Percentiles rank a stretch among this genome's conserved stretches.
Conservation (phyloP, 2,888 invertebrate genomes). For the Erpobdella octoculata region DNA sequence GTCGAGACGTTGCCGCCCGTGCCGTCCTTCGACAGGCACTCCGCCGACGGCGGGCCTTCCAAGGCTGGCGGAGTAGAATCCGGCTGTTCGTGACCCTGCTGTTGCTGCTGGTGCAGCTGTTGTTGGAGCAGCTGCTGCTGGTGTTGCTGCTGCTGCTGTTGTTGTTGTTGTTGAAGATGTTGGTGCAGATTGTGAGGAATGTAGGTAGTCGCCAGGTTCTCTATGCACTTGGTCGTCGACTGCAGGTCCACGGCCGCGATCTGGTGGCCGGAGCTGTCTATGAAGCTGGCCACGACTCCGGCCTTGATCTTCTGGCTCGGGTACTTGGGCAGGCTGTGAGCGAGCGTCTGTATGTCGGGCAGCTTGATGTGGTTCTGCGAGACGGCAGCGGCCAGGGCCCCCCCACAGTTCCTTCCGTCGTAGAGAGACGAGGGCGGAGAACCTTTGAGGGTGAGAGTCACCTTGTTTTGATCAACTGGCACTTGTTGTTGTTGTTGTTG, state of each 20-base stretch:
- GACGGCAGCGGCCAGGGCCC: neutral
- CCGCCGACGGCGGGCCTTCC: neutral
- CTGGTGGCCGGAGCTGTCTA: constrained; percentile 26
- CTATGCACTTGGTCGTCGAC: constrained; percentile 15
- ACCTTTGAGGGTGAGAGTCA: constrained; percentile 7
- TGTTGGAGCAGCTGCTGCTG: constrained; percentile 12
- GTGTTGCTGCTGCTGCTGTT: constrained; percentile 6
- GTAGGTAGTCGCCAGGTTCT: constrained; percentile 21
- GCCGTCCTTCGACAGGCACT: neutral
- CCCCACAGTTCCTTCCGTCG: constrained; percentile 4
- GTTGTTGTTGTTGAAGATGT: constrained; percentile 26
- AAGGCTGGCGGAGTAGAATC: constrained; percentile 7
- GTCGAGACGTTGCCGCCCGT: neutral
- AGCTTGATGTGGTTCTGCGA: constrained; percentile 33
- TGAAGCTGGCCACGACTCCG: constrained; percentile 18
- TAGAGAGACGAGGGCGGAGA: constrained; percentile 21
- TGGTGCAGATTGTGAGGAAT: constrained; percentile 20
- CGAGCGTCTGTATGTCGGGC: constrained; percentile 34
- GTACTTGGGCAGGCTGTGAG: constrained; percentile 31
- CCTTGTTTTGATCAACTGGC: neutral
- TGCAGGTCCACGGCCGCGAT: constrained; percentile 24
- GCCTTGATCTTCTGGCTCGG: constrained; percentile 27
- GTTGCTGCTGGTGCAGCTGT: constrained; percentile 21
- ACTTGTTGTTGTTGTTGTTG: constrained; percentile 1
- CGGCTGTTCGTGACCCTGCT: constrained; percentile 9